Base-by-base conservation (phyloP, 1,140 invertebrate species). In the Dendroctonus ponderosae region DNA sequence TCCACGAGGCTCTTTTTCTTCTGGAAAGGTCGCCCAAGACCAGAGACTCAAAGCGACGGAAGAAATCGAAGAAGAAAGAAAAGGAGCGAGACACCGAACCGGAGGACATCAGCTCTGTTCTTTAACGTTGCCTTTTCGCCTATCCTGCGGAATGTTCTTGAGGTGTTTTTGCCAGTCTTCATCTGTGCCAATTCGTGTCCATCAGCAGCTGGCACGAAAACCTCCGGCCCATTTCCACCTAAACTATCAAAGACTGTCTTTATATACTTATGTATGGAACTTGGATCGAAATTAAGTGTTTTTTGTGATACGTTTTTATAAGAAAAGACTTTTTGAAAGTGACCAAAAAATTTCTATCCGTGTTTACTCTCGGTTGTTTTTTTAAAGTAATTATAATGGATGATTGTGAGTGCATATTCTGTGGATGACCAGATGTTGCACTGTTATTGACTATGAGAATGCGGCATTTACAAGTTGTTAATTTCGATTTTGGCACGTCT, bases 1-100 rank as follows among this genome's bases (percentile, higher is more conserved):
- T 86, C 72, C 84, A 86, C 71, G 84, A 86, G 75, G 84, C 83
- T 11, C 72, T 86, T 5, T 86, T 86, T 67, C 75, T 85, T 5
- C 72, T 84, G 40, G 82, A 84, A 70, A 74, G 82, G 50, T 84
- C 83, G 5, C 83, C 83, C 0, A 83, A 83, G 71, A 79, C 78
- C 3, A 72, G 79, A 56, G 79, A 80, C 62, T 80, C 79, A 0
- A 80, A 79, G 69, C 65, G 79, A 37, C 43, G 77, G 37, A 79
- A 79, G 51, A 77, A 79, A 69, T 78, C 77, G 46, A 79, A 79
- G 56, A 81, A 81, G 61, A 81, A 79, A 61, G 75, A 79, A 4
- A 77, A 77, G 62, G 26, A 26, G 26, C 26, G 26, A 26, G 26
- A 26, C 26, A 26, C 3, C 3, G 78, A 79, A 62, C 74, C 75